Conservation (phyloP, 2,888 invertebrate genomes). For the Andrena bucephala region DNA sequence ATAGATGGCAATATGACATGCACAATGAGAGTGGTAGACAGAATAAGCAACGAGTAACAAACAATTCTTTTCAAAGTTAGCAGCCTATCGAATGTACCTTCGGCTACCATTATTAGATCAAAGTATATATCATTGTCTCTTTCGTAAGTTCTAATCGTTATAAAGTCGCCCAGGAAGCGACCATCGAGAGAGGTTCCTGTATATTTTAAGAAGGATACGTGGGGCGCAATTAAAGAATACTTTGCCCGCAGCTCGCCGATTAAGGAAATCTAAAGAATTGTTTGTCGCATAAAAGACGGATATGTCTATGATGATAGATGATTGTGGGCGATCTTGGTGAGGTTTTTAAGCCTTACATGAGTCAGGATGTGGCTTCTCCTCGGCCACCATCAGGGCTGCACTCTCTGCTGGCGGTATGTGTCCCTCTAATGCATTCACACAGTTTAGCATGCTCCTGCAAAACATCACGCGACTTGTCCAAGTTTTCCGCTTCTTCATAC, state of each 20-base stretch:
- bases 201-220: not conserved
- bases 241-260: not conserved
- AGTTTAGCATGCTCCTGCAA: conserved; percentile 97
- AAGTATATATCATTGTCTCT: not conserved
- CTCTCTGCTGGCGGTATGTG: conserved; percentile 93
- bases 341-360: conserved; percentile 89
- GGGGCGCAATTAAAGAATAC: not conserved
- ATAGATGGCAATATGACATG: conserved; percentile 77
- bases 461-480: conserved; percentile 85
- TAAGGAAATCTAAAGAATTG: conserved; percentile 72
- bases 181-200: not conserved
- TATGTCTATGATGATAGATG: conserved; percentile 76
- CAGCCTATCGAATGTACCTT: no score
- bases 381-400: conserved; percentile 91
- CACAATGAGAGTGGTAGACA: conserved; percentile 71
- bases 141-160: not conserved
- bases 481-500: conserved; percentile 72
- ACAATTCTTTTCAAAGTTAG: conserved; percentile 56
- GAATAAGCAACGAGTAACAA: conserved; percentile 64
- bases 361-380: conserved; percentile 92
- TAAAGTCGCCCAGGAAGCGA: not conserved
- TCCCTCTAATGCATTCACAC: conserved; percentile 96
- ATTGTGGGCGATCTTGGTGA: conserved; percentile 77
- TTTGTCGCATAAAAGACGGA: conserved; percentile 74
- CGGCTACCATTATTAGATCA: not conserved